Base-by-base conservation (phyloP, 2,797 vertebrate species). In the Bryconaethiops microstoma region DNA sequence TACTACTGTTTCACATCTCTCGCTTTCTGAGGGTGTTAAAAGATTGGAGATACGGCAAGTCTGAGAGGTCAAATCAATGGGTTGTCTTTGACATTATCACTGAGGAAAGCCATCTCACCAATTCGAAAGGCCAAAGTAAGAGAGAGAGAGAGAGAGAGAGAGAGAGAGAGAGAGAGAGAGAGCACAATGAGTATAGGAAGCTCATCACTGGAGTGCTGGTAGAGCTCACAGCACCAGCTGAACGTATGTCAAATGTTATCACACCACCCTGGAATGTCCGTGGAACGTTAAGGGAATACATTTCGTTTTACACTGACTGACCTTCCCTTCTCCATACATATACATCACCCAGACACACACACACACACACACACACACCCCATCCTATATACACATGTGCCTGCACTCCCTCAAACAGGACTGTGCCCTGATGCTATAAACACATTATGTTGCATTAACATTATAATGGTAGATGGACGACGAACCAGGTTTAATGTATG, bases 21-120 rank as follows among this genome's bases (percentile, higher is more conserved):
- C 39, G 40, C 74, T 83, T 82, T 76, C 54, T 17, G 35, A 80
- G 64, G 52, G 65, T 29, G 42, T 67, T 78, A 74, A 60, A 50
- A 7, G 6, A 76, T 78, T 80, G 60, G 35, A 67, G 17, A n/a
- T 78, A 77, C 35, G 23, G 25, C 77, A 82, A 59, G 62, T 40
- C 12, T 35, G 60, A 59, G 21, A 82, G 74, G 86, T 87, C 83
- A 83, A 76, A 85, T 80, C 77, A 72, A 82, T 80, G 69, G 68
- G 77, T 42, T 55, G 72, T 73, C 81, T 67, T 60, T 77, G 81
- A 83, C 79, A 77, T 86, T 77, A 82, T 83, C 82, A 64, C 69
- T 21, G 65, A 76, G 59, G 52, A 77, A 80, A 72, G 59, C 71
- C 81, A 40, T 70, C 40, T 42, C 65, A 16, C 19, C 40, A 59